These are phyloP conservation scores for Cydia pomonella DNA, from an alignment of 1,140 invertebrate genomes.

Conservation along the genomic window DNA sequence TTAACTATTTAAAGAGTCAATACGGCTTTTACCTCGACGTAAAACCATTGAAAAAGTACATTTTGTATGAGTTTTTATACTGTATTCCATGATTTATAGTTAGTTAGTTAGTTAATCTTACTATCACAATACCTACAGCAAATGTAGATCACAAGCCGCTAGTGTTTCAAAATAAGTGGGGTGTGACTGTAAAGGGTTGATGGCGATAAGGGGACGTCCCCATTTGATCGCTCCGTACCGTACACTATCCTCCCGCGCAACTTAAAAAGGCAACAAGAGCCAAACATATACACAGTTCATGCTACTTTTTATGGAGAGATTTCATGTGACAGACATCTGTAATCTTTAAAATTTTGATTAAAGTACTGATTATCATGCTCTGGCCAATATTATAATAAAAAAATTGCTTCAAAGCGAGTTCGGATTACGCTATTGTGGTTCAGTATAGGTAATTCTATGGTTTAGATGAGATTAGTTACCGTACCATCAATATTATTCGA, in stretches of 20 bases:
- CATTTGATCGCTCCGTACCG: slow-evolving; percentile 47
- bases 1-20: no score
- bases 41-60: no score
- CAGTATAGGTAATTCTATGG: background rate
- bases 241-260: slow-evolving; percentile 33
- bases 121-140: background rate
- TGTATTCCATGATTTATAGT: background rate
- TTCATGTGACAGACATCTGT: slow-evolving; percentile 37
- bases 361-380: slow-evolving; percentile 17
- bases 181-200: slow-evolving; percentile 66
- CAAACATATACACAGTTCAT: background rate
- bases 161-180: slow-evolving; percentile 54
- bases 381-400: slow-evolving; percentile 11
- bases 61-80: background rate
- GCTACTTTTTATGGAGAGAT: background rate
- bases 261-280: background rate
- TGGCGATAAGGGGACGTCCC: slow-evolving; percentile 57
- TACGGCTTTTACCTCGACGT: no score
- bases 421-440: background rate
- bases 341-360: slow-evolving; percentile 22
- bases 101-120: no score
- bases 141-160: slow-evolving; percentile 29
- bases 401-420: background rate
- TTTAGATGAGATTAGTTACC: background rate
- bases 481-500: background rate